These are phyloP conservation scores for Callorhinus ursinus DNA, from an alignment of 2,113 vertebrate species.

Conservation along the genomic window DNA sequence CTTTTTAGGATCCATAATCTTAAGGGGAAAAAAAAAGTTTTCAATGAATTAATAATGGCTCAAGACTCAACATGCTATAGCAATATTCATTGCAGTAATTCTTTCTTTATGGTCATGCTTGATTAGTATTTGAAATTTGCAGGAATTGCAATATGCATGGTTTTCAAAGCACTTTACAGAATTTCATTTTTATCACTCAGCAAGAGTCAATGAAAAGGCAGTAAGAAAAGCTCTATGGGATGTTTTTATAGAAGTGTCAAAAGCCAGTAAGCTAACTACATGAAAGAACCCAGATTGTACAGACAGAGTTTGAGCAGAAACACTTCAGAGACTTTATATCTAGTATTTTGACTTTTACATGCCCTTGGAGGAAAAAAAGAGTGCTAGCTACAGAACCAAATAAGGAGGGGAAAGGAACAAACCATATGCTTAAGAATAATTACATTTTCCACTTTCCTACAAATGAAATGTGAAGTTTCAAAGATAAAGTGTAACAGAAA, in stretches of 20 bases:
- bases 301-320: slow-evolving; percentile 48
- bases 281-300: slow-evolving; percentile 68
- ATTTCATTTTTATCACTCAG: slow-evolving; percentile 72
- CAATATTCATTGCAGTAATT: slow-evolving; percentile 57
- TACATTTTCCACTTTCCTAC: slow-evolving; percentile 60
- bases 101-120: slow-evolving; percentile 68
- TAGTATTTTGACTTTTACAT: slow-evolving; percentile 65
- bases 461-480: slow-evolving; percentile 66
- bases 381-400: slow-evolving; percentile 58
- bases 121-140: slow-evolving; percentile 78
- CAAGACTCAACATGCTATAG: slow-evolving; percentile 31
- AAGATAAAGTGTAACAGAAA: slow-evolving; percentile 60
- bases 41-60: slow-evolving; percentile 72
- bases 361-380: slow-evolving; percentile 67
- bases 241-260: slow-evolving; percentile 70
- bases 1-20: slow-evolving; percentile 55
- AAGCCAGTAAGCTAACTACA: slow-evolving; percentile 72
- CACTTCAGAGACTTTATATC: slow-evolving; percentile 68
- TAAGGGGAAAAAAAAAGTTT: slow-evolving; percentile 56
- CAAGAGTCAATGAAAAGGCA: slow-evolving; percentile 73
- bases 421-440: slow-evolving; percentile 69
- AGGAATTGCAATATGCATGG: slow-evolving; percentile 62
- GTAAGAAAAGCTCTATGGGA: slow-evolving; percentile 72
- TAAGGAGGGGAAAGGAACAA: slow-evolving; percentile 22
- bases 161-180: slow-evolving; percentile 75